Conservation (phyloP, 2,113 vertebrate genomes). For the Tinamus guttatus region DNA sequence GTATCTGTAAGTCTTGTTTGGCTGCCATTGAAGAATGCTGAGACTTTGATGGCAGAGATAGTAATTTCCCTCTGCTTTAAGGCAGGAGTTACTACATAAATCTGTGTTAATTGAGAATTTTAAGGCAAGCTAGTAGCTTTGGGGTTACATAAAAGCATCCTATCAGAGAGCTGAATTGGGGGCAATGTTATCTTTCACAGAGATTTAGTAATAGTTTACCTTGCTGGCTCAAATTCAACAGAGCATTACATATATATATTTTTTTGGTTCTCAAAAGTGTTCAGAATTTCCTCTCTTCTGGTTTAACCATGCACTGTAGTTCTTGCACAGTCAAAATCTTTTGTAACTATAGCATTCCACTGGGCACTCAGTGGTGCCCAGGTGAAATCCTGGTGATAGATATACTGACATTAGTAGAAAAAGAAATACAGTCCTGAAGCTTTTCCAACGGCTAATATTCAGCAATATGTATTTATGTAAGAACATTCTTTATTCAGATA, state of each 20-base stretch:
- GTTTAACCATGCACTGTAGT: neutral
- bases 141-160: neutral
- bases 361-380: too few relatives aligned
- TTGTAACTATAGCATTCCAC: neutral
- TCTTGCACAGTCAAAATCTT: neutral
- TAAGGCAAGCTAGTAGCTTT: neutral
- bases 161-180: neutral
- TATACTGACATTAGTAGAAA: neutral
- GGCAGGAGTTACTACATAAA: neutral
- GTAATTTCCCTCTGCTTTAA: neutral
- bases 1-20: neutral
- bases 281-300: neutral
- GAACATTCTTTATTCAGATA: neutral
- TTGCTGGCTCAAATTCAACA: neutral
- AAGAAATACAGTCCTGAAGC: neutral
- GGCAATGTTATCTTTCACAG: neutral
- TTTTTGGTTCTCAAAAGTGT: neutral
- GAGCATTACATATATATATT: too few relatives aligned
- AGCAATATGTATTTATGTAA: neutral
- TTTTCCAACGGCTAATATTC: neutral
- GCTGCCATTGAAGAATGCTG: neutral
- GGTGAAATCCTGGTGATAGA: neutral
- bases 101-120: neutral
- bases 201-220: neutral
- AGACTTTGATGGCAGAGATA: neutral